phyloP scores from a whole-genome alignment of 2,888 invertebrate genomes.

The Arctia plantaginis region DNA sequence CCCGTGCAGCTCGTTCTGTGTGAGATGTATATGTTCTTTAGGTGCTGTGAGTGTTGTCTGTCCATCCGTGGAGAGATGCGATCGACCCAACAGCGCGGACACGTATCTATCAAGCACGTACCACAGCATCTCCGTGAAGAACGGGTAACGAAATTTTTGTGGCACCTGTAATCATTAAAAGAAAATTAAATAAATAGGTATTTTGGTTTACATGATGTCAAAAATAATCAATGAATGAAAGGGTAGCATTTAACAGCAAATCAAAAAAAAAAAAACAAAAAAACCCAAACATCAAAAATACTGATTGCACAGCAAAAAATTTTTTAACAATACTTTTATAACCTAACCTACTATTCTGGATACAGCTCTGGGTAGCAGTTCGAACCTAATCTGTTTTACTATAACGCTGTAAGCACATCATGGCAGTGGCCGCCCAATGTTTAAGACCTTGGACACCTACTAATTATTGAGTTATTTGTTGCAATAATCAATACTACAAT shows the following conservation, averaged over 20 bases:
- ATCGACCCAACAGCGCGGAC: slow-evolving; percentile 93
- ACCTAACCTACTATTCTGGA: too few species aligned
- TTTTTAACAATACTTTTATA: too few species aligned
- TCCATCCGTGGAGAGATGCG: slow-evolving; percentile 89
- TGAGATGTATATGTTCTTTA: slow-evolving; percentile 90
- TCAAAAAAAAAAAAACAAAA: too few species aligned
- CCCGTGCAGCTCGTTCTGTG: slow-evolving; percentile 92
- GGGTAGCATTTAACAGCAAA: too few species aligned
- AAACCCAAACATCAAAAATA: too few species aligned
- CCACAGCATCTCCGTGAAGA: slow-evolving; percentile 99
- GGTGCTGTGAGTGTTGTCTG: slow-evolving; percentile 63
- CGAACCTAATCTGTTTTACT: too few species aligned
- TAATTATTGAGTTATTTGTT: background rate
- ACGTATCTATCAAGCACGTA: slow-evolving; percentile 98
- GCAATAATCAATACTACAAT: background rate
- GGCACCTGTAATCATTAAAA: slow-evolving; percentile 89
- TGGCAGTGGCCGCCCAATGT: background rate
- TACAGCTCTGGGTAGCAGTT: too few species aligned
- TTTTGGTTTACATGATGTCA: too few species aligned
- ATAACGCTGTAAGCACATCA: too few species aligned
- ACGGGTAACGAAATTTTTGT: slow-evolving; percentile 98
- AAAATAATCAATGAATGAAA: too few species aligned
- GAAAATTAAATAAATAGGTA: too few species aligned
- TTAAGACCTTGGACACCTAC: background rate
- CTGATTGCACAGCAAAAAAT: too few species aligned